Evolutionary conservation across 2,888 invertebrate genomes (phyloP), one percentile per base, ranked within the genome.

Genomic region (Acronicta aceris): DNA sequence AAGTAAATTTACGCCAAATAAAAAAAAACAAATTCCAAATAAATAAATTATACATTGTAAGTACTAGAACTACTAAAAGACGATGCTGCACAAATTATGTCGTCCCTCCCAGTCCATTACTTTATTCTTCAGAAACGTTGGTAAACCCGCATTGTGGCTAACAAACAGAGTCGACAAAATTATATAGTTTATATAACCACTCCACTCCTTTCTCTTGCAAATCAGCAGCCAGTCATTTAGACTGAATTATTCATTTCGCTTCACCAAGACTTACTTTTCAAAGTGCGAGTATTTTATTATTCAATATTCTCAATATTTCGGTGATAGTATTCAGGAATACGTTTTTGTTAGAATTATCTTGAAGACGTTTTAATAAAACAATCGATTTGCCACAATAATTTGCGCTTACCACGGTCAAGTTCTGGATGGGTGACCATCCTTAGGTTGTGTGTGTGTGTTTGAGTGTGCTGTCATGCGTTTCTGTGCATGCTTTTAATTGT

Each of bases 181-280:
- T 42, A 61, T 67, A 57, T 69, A 55, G 40, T 59, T 59, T 49
- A 45, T 61, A 59, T 49, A 64, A 53, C 33, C 54, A 59, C 43
- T 65, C 38, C 41, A 67, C 56, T 71, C 73, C 79, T 78, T 81
- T 80, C 72, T 61, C 72, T 77, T 71, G 76, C 71, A 79, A 81
- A 76, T 77, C 81, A 76, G 59, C 61, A 74, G 66, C 62, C 60
- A 66, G 76, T 81, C 78, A 85, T 82, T 78, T 74, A 76, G 53
- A 43, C 66, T 83, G 83, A 81, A 85, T 86, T 71, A 85, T 85
- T 84, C 83, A 85, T 60, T 46, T 66, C 73, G 63, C 63, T 71
- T 57, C 67, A 47, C 69, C 61, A 63, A 76, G 77, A 75, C 76
- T 83, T 81, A 81, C 76, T 74, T 79, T 79, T 76, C 71, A 78